Percentiles rank a stretch among this genome's conserved stretches.
Evolutionary conservation across 2,113 vertebrate species (phyloP).

Genomic region (Fulica atra): DNA sequence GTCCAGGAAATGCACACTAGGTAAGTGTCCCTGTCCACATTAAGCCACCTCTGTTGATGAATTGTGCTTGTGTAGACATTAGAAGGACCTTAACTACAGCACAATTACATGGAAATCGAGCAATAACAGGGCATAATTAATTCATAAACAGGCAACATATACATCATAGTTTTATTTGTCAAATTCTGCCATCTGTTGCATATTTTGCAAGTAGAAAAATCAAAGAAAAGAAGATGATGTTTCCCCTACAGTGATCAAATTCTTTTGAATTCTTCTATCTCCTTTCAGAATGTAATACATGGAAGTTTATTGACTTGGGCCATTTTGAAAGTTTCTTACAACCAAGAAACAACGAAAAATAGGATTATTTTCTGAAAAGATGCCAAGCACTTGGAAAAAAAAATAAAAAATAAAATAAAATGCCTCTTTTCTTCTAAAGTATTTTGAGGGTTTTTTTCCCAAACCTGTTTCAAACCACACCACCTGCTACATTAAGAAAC

Average conservation of each 20-base stretch:
- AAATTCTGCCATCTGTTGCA: slow-evolving; percentile 41
- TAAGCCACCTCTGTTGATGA: background rate
- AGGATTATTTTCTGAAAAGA: slow-evolving; percentile 19
- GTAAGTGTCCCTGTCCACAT: background rate
- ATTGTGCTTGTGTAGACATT: background rate
- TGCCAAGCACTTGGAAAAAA: slow-evolving; percentile 49
- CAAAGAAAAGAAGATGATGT: background rate
- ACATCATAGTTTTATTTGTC: slow-evolving; percentile 5
- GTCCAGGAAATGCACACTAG: background rate
- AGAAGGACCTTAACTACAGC: background rate
- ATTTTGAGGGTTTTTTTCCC: background rate
- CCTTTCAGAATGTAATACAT: background rate
- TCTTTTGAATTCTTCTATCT: background rate
- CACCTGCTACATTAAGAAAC: slow-evolving; percentile 35
- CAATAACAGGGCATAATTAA: slow-evolving; percentile 12
- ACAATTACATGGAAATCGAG: slow-evolving; percentile 27
- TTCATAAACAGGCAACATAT: slow-evolving; percentile 19
- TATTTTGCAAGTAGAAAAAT: background rate
- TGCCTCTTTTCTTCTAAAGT: background rate
- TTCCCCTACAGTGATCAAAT: background rate
- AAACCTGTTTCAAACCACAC: background rate
- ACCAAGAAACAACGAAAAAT: slow-evolving; percentile 39
- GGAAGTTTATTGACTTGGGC: slow-evolving; percentile 39
- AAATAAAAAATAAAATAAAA: background rate
- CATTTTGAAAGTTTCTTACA: slow-evolving; percentile 21